These are phyloP conservation scores for Nephrotoma appendiculata DNA, from an alignment of 2,888 invertebrate genomes.

Conservation along the genomic window DNA sequence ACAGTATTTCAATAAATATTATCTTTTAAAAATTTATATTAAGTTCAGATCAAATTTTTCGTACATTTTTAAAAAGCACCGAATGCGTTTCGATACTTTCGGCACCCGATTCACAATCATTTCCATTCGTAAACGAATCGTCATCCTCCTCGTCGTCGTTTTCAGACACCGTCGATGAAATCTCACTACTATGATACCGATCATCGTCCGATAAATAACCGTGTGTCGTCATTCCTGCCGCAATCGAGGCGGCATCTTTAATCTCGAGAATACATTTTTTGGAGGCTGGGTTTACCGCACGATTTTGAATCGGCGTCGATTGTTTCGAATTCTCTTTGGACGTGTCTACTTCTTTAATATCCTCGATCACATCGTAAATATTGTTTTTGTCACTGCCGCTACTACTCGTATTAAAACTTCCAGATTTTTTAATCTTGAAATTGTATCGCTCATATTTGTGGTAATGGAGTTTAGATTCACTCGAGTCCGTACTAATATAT, in stretches of 20 bases:
- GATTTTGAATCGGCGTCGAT: not conserved
- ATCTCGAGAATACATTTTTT: constrained; percentile 6
- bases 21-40: too few species aligned
- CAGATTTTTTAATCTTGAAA: constrained; percentile 23
- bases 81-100: constrained; percentile 80
- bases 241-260: constrained; percentile 9
- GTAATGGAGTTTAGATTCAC: constrained; percentile 39
- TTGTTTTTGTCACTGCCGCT: not conserved
- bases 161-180: constrained; percentile 31
- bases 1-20: not conserved
- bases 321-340: not conserved
- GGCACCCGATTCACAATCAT: constrained; percentile 68
- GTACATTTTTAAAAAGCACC: constrained; percentile 64
- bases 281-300: not conserved
- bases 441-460: constrained; percentile 34
- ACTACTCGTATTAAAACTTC: not conserved
- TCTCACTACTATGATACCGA: constrained; percentile 11
- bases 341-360: constrained; percentile 1
- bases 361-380: constrained; percentile 3
- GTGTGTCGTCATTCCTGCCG: constrained; percentile 8
- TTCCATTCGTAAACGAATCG: constrained; percentile 59
- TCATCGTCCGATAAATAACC: constrained; percentile 15
- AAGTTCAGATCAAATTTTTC: constrained; percentile 28
- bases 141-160: constrained; percentile 59
- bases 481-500: constrained; percentile 71